These are phyloP conservation scores for Cyprinodon variegatus DNA, from an alignment of 2,113 vertebrate species.

Conservation along the genomic window DNA sequence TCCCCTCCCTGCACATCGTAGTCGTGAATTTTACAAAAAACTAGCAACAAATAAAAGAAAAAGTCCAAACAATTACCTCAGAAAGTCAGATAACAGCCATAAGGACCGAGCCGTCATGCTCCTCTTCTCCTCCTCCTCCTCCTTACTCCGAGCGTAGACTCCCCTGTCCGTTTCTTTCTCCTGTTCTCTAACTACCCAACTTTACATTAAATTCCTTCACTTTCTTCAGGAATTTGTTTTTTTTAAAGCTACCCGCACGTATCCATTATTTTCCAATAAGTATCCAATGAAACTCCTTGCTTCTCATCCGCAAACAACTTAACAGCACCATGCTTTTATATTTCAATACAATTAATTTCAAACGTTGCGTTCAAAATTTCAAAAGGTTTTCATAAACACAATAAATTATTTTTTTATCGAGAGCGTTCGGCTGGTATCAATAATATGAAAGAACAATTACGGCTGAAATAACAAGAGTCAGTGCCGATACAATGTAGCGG, in stretches of 20 bases:
- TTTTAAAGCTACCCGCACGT: slow-evolving; percentile 16
- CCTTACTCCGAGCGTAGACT: slow-evolving; percentile 50
- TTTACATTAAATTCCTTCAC: slow-evolving; percentile 47
- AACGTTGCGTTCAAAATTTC: slow-evolving; percentile 5
- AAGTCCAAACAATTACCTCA: slow-evolving; percentile 34
- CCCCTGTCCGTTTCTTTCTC: slow-evolving; percentile 30
- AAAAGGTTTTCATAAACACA: neutral
- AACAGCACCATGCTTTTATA: slow-evolving; percentile 25
- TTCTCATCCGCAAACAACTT: slow-evolving; percentile 45
- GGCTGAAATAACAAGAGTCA: neutral
- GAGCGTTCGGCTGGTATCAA: neutral
- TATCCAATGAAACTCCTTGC: slow-evolving; percentile 31
- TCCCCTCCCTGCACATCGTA: slow-evolving; percentile 34
- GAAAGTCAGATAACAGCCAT: slow-evolving; percentile 34
- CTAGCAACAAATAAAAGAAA: neutral
- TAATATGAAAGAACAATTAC: slow-evolving; percentile 7
- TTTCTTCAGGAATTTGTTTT: slow-evolving; percentile 1
- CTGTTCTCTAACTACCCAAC: slow-evolving; percentile 48
- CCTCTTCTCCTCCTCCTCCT: slow-evolving; percentile 29
- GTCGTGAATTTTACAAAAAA: slow-evolving; percentile 8
- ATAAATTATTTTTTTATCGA: neutral
- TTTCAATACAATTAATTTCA: slow-evolving; percentile 41
- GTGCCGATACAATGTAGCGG: slow-evolving; percentile 20
- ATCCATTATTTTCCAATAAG: slow-evolving; percentile 39
- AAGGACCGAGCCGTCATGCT: slow-evolving; percentile 29